Conservation (phyloP, 2,888 invertebrate species). For the Melanophora roralis region DNA sequence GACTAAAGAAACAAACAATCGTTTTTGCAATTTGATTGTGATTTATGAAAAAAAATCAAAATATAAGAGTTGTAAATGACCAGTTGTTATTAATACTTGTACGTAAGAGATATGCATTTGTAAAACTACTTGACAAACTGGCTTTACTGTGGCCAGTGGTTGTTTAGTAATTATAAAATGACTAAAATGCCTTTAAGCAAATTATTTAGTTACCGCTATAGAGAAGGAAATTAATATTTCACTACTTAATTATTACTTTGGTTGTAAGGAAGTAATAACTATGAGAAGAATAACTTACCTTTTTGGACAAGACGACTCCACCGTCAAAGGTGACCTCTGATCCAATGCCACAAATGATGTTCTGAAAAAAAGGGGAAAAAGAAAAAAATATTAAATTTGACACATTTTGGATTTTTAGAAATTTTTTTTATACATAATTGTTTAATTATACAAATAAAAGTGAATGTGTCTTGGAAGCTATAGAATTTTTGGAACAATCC, state of each 20-base stretch:
- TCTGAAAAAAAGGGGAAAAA: conserved; percentile 64
- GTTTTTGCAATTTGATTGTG: conserved; percentile 22
- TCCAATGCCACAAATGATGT: conserved; percentile 77
- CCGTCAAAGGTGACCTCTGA: conserved; percentile 77
- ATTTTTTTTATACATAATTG: too few relatives aligned
- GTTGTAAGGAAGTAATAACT: too few relatives aligned
- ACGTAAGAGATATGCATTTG: neutral
- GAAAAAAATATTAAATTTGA: too few relatives aligned
- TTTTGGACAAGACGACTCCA: conserved; percentile 77
- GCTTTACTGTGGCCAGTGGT: conserved; percentile 24
- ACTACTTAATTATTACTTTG: neutral
- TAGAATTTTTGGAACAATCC: too few relatives aligned
- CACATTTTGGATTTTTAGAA: too few relatives aligned
- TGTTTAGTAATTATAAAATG: conserved; percentile 28
- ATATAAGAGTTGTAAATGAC: conserved; percentile 24
- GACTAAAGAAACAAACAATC: conserved; percentile 20
- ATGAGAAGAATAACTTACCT: conserved; percentile 69
- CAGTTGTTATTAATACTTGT: conserved; percentile 31
- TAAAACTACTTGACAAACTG: neutral
- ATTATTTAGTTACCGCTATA: neutral
- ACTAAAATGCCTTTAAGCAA: neutral
- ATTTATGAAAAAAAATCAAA: conserved; percentile 34
- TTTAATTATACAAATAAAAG: too few relatives aligned
- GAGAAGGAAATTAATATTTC: neutral
- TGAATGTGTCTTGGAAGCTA: too few relatives aligned